Evolutionary conservation across 1,140 invertebrate species (phyloP), one percentile per base, ranked within the genome.

Genomic region (Colletes latitarsis): DNA sequence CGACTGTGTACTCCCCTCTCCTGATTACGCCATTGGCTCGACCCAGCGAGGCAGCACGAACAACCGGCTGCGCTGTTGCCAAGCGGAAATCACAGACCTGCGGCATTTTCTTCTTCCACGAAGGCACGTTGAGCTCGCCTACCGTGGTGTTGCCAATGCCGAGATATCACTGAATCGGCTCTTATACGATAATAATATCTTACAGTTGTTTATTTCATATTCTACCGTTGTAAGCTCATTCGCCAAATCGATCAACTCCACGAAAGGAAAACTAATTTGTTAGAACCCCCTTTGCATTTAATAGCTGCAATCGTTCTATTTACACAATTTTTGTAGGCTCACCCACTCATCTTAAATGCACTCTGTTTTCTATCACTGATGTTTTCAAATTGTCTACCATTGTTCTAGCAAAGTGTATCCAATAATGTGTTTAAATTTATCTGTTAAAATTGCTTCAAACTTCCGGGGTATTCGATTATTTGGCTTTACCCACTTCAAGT

Each of bases 81-180:
- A 89, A 89, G 88, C 88, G 88, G 88, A 89, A 89, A 89, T 82
- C 81, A 75, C 84, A 84, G 74, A 83, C 83, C 71, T 72, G 75
- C 84, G 75, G 64, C 77, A 86, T 87, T 86, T 87, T 87, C 85
- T 87, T 86, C 83, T 87, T 87, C 77, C 84, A 86, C 60, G 72
- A 87, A 86, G 66, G 75, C 55, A 69, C 43, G 70, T 79, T 76
- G 12, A 21, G 67, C 72, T 75, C 57, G 62, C 71, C 63, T 81
- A 64, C 82, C 68, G 62, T 69, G n/a, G n/a, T n/a, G n/a, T n/a
- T n/a, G 14, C 14, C 30, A 49, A 41, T 17, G 14, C 52, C 55
- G 14, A 19, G 17, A 72, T n/a, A 72, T 64, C 6, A 64, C 39
- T 64, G 10, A 53, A 71, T 71, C 43, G 15, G n/a, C 1, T 73